A percentile compares a stretch with the other conserved stretches of the same genome.
Conservation (phyloP, 37 sponge, comb jelly and placozoan genomes). For the Aplysina aerophoba region DNA sequence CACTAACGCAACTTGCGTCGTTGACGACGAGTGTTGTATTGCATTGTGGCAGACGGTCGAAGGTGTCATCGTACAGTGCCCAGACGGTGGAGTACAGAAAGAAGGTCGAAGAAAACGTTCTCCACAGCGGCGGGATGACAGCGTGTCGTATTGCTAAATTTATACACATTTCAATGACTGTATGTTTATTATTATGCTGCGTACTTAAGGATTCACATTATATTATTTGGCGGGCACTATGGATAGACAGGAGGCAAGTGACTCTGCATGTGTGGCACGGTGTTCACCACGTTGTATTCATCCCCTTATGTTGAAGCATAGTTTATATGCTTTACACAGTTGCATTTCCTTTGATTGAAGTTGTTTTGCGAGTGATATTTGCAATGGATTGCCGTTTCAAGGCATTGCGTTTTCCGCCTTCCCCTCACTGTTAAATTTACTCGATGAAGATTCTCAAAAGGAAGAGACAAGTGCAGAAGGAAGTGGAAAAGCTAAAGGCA, state of each 20-base stretch:
- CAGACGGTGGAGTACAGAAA: conserved; percentile 1
- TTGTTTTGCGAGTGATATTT: no score
- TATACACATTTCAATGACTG: background rate
- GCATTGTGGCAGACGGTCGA: conserved; percentile 18
- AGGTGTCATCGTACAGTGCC: conserved; percentile 56
- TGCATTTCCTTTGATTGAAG: no score
- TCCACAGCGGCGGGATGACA: no score
- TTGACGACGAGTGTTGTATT: conserved; percentile 21
- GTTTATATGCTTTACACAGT: no score
- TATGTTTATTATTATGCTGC: background rate
- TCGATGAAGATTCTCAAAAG: background rate
- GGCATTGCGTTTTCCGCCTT: no score
- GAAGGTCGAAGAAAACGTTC: background rate
- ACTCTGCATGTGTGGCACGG: no score
- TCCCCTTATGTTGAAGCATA: no score
- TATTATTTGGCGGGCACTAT: background rate
- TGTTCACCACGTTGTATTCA: no score
- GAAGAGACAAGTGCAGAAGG: background rate
- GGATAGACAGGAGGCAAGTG: conserved; percentile 6
- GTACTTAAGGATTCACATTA: background rate
- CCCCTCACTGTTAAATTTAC: no score
- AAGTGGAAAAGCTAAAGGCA: conserved; percentile 25
- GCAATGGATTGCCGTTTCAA: no score
- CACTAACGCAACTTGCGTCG: conserved; percentile 56
- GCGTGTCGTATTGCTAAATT: no score